Conservation (phyloP, 2,113 vertebrate species). For the Nesogale talazaci region DNA sequence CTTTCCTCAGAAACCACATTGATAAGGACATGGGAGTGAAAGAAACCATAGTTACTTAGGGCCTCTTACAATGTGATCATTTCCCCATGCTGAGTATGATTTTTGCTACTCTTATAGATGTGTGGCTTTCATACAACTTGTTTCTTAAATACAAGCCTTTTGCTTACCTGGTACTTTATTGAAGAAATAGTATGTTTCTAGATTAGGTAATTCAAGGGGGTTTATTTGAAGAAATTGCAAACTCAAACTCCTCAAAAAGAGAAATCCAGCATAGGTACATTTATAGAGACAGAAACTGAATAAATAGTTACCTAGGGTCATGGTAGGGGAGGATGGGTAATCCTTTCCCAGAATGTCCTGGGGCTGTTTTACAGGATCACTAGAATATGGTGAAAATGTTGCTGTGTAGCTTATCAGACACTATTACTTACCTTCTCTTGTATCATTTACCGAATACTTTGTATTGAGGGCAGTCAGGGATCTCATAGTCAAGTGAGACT, state of each 20-base stretch:
- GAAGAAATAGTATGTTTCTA: neutral
- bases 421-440: neutral
- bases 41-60: neutral
- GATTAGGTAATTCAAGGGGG: neutral
- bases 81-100: neutral
- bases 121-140: neutral
- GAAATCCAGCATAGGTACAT: neutral
- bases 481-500: neutral
- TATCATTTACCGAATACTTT: neutral
- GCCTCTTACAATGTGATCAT: neutral
- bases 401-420: neutral
- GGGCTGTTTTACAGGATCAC: neutral
- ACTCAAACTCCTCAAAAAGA: neutral
- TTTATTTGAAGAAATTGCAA: neutral
- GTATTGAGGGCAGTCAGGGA: neutral
- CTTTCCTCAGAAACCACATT: neutral
- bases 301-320: too few relatives aligned
- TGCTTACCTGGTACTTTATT: neutral
- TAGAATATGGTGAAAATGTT: neutral
- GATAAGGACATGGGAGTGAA: neutral
- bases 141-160: neutral
- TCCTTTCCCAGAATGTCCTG: neutral
- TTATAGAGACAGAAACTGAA: too few relatives aligned
- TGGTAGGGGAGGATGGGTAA: too few relatives aligned
- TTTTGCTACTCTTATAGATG: neutral